Evolutionary conservation across 2,797 vertebrate genomes (phyloP), one percentile per base, ranked within the genome.

Genomic region (Carduelis carduelis): DNA sequence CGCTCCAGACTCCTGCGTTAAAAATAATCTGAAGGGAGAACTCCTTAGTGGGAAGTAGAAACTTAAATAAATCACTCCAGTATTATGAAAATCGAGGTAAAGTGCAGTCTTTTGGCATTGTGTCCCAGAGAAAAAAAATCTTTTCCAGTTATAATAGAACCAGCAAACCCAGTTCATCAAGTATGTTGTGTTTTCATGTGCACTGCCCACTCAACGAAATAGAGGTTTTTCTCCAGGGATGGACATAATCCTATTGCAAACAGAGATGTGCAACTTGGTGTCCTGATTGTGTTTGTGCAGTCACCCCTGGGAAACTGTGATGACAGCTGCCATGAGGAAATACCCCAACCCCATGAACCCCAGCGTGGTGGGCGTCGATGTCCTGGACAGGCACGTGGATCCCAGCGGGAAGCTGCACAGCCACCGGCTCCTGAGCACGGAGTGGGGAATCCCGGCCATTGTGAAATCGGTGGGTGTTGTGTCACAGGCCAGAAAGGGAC

Each of bases 331-430:
- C 2, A 99, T 99, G 99, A 98, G 99, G 98, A 99, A 99, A 57
- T 99, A 99, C 65, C 99, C 99, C 6, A 99, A 99, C 64, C 99
- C 99, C 32, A 99, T 99, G 99, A 99, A 99, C 96, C 98, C 99
- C 14, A 99, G 97, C 6, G 99, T 99, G 96, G 98, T 99, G 16
- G 99, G 99, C 2, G 99, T 99, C 5, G 99, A 99, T 32, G 99
- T 99, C 19, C 95, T 99, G 97, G 98, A 98, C 96, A 97, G 99
- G 88, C 96, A 92, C 4, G 32, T 99, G 11, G 99, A 99, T 92
- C 89, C 94, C 24, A 97, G 97, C 21, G 99, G 99, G 65, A 98
- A 99, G 70, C 95, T 99, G 85, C 99, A 99, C 97, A 99, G 99
- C 96, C 98, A 98, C 95, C 95, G 99, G 6, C 98, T 99, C 28